Evolutionary conservation across 2,113 vertebrate genomes (phyloP), one percentile per base, ranked within the genome.

Genomic region (Capra hircus): DNA sequence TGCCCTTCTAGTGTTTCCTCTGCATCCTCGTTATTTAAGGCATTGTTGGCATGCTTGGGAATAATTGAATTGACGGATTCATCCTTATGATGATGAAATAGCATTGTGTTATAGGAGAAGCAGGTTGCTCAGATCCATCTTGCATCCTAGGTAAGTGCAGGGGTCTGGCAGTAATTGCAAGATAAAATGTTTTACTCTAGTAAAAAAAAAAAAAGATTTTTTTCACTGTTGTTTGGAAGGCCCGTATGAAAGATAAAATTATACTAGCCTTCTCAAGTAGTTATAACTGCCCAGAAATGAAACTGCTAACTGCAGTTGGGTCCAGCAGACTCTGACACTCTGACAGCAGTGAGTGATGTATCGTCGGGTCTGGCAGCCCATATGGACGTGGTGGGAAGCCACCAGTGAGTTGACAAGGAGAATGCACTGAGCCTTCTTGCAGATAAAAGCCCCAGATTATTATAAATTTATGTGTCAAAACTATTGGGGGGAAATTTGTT

Each of bases 381-480:
- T 13, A 23, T 36, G 80, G 10, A 53, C 2, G 0, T 33, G 52
- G 3, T 2, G 11, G n/a, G 17, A 90, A 52, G 67, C 40, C 6
- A 33, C 50, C 33, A 23, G 33, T 3, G 33, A 36, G 80, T 25
- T 7, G 50, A 25, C 6, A n/a, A 53, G 50, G 33, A 1, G 50
- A 25, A 4, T 2, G 19, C 50, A 53, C 50, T 2, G 33, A 83
- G 36, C 27, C 67, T 81, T 57, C 30, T 64, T 81, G 98, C 94
- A 98, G 99, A 91, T 45, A 81, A 99, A 96, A 99, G 95, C 16
- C 92, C 50, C 97, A 95, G 77, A 97, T 40, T 95, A 90, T 43
- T 97, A 96, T 25, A 97, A 97, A 85, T 77, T 99, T 28, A 97
- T 99, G 6, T 97, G 71, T 88, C 98, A 99, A 98, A 97, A 98